phyloP scores from a whole-genome alignment of 2,888 invertebrate species.

The Andrena camellia region DNA sequence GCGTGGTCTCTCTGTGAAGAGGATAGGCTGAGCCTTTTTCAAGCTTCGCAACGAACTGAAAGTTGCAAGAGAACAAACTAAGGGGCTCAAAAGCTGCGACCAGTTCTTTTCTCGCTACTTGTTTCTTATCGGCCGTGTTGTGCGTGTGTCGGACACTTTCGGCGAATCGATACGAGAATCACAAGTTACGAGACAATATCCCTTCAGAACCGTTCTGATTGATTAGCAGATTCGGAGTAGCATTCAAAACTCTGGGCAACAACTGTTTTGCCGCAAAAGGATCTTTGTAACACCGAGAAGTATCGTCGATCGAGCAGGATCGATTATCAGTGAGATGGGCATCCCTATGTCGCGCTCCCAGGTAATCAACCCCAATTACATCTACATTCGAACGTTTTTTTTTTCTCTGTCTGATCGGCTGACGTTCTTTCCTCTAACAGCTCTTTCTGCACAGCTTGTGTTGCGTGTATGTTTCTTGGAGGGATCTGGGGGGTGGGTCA shows the following conservation, averaged over 20 bases:
- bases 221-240: too few species aligned
- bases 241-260: too few species aligned
- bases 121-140: not conserved
- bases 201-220: not conserved
- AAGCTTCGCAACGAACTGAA: slow-evolving; percentile 53
- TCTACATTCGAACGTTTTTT: slow-evolving; percentile 45
- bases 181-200: not conserved
- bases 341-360: slow-evolving; percentile 66
- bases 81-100: slow-evolving; percentile 29
- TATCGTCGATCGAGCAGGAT: slow-evolving; percentile 57
- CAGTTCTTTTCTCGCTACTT: not conserved
- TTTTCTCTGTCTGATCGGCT: slow-evolving; percentile 52
- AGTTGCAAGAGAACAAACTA: slow-evolving; percentile 50
- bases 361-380: slow-evolving; percentile 47
- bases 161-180: not conserved
- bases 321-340: slow-evolving; percentile 68
- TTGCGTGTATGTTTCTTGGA: slow-evolving; percentile 64
- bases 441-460: slow-evolving; percentile 61
- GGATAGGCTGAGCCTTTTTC: slow-evolving; percentile 54
- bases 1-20: slow-evolving; percentile 53
- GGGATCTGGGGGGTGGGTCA: slow-evolving; percentile 27
- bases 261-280: not conserved
- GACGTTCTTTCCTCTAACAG: slow-evolving; percentile 61
- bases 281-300: not conserved
- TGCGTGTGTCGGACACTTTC: not conserved